These are phyloP conservation scores for Riptortus pedestris DNA, from an alignment of 1,140 invertebrate species.

Conservation along the genomic window DNA sequence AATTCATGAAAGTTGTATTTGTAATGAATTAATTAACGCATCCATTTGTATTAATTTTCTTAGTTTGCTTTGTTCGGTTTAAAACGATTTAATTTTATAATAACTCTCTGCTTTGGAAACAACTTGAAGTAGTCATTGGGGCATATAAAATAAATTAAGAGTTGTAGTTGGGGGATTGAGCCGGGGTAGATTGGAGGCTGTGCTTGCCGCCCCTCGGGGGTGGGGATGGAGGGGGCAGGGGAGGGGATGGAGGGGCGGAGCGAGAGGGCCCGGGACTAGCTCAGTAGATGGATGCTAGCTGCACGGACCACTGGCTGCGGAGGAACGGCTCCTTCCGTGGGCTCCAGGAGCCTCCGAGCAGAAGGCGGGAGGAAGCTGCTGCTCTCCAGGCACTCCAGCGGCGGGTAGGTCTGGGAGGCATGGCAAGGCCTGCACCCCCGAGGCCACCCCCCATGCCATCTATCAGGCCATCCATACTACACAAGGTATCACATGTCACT, in stretches of 20 bases:
- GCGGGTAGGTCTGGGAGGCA: constrained; percentile 33
- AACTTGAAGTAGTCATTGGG: not conserved
- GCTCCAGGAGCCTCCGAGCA: constrained; percentile 39
- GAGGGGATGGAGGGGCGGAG: not conserved
- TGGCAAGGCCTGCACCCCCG: constrained; percentile 29
- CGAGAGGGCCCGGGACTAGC: no score
- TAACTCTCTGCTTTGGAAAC: no score
- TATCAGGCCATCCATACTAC: constrained; percentile 40
- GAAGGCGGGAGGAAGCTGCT: constrained; percentile 40
- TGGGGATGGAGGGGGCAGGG: constrained; percentile 4
- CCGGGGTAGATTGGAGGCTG: no score
- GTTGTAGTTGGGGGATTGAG: not conserved
- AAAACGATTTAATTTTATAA: no score
- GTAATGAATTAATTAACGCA: no score
- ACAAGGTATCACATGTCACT: constrained; percentile 38
- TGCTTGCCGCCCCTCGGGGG: not conserved
- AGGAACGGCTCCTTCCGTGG: constrained; percentile 29
- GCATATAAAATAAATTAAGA: not conserved
- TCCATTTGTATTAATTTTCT: no score
- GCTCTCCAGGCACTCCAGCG: constrained; percentile 40
- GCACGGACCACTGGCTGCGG: constrained; percentile 1
- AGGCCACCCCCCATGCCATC: constrained; percentile 31
- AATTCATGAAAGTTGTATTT: no score
- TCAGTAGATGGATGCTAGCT: not conserved
- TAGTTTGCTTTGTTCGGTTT: no score